A percentile compares a stretch with the other conserved stretches of the same genome.
Evolutionary conservation across 2,888 invertebrate species (phyloP).

Genomic region (Ariolimax columbianus): DNA sequence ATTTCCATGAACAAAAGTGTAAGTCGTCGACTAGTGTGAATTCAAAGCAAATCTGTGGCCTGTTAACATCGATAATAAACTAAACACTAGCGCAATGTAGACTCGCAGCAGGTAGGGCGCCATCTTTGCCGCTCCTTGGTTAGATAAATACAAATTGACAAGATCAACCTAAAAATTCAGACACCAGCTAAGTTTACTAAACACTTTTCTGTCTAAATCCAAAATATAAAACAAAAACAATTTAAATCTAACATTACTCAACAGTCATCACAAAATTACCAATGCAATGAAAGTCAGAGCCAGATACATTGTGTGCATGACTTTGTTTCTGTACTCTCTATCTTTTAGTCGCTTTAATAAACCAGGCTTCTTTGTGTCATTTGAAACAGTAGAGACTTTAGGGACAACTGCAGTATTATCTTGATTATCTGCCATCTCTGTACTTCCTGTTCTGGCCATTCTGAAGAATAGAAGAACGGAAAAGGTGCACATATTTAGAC

Average conservation of each 20-base stretch:
- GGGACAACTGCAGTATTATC: neutral
- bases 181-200: too few relatives aligned
- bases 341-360: neutral
- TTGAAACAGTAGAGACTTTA: neutral
- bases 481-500: neutral
- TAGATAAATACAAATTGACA: too few relatives aligned
- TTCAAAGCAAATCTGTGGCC: too few relatives aligned
- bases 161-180: too few relatives aligned
- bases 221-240: too few relatives aligned
- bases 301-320: conserved; percentile 17
- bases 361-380: neutral
- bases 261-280: conserved; percentile 16
- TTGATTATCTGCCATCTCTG: neutral
- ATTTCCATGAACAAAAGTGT: too few relatives aligned
- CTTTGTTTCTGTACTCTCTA: conserved; percentile 17
- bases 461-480: neutral
- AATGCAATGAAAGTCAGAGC: conserved; percentile 22
- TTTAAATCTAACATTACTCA: neutral
- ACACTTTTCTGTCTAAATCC: too few relatives aligned
- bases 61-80: too few relatives aligned
- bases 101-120: too few relatives aligned
- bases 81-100: too few relatives aligned
- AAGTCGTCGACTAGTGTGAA: too few relatives aligned
- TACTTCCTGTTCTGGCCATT: conserved; percentile 2
- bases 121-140: too few relatives aligned